phyloP scores from a whole-genome alignment of 2,113 vertebrate genomes.

The Percina caprodes region DNA sequence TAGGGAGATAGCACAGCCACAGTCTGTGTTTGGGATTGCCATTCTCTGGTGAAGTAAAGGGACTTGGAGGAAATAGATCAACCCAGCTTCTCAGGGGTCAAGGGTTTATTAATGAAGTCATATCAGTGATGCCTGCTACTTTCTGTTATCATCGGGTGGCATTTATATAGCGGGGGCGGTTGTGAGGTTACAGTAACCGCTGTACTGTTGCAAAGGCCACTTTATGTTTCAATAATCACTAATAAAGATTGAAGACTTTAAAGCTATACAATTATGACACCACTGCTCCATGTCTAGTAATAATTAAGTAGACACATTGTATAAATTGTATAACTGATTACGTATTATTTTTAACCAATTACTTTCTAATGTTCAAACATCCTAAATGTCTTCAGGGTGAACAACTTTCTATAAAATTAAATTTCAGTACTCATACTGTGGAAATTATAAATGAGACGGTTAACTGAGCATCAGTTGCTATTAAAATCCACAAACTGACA shows the following conservation, averaged over 20 bases:
- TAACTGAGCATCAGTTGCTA: conserved; percentile 34
- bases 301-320: neutral
- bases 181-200: conserved; percentile 32
- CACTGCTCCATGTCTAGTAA: neutral
- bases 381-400: neutral
- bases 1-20: conserved; percentile 71
- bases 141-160: conserved; percentile 36
- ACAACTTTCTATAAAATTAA: neutral
- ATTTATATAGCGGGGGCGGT: conserved; percentile 26
- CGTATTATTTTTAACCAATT: neutral
- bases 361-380: neutral
- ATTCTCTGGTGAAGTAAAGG: conserved; percentile 63
- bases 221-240: neutral
- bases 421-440: neutral
- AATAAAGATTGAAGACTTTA: neutral
- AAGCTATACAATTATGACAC: neutral
- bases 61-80: conserved; percentile 74
- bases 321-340: neutral
- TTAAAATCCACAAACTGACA: conserved; percentile 44
- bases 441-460: neutral
- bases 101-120: conserved; percentile 77
- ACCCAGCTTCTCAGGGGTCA: conserved; percentile 70
- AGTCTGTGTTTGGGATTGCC: conserved; percentile 65
- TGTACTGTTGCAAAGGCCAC: neutral
- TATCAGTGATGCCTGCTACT: conserved; percentile 52